Evolutionary conservation across 2,113 vertebrate genomes (phyloP).

Genomic region (Gambusia holbrooki): DNA sequence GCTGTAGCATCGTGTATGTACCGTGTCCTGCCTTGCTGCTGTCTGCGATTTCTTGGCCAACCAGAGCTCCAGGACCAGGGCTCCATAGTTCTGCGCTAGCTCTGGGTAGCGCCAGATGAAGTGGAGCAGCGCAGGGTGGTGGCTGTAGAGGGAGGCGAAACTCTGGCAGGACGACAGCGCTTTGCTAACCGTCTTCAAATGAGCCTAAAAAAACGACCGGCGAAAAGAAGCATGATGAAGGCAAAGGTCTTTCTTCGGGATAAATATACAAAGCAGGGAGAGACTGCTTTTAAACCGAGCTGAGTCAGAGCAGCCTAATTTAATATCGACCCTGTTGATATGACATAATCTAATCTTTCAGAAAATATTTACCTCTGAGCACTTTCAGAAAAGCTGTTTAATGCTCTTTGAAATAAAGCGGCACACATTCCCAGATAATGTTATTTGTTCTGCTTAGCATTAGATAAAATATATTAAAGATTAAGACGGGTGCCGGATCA

Average conservation of each 20-base stretch:
- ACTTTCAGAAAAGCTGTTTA: conserved; percentile 1
- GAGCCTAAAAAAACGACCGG: conserved; percentile 68
- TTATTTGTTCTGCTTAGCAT: conserved; percentile 17
- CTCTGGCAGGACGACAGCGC: conserved; percentile 75
- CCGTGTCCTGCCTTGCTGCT: conserved; percentile 1
- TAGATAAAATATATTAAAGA: conserved; percentile 11
- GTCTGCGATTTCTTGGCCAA: conserved; percentile 74
- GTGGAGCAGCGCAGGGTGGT: conserved; percentile 85
- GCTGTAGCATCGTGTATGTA: conserved; percentile 1
- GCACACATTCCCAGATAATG: neutral
- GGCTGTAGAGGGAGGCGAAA: conserved; percentile 83
- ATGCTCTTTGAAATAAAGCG: conserved; percentile 8
- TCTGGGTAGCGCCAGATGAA: conserved; percentile 87
- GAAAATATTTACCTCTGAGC: neutral
- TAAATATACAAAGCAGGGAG: conserved; percentile 1
- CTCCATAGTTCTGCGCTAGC: conserved; percentile 83
- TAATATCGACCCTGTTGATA: conserved; percentile 8
- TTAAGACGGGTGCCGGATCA: conserved; percentile 28
- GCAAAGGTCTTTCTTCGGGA: conserved; percentile 13
- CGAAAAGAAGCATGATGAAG: conserved; percentile 17
- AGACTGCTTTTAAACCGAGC: neutral
- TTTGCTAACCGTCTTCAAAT: conserved; percentile 82
- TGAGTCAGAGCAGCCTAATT: neutral
- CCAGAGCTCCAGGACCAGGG: conserved; percentile 83
- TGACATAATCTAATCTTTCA: neutral